A percentile compares a stretch with the other conserved stretches of the same genome.
Conservation (phyloP, 2,888 invertebrate genomes). For the Pogonocherus hispidulus region DNA sequence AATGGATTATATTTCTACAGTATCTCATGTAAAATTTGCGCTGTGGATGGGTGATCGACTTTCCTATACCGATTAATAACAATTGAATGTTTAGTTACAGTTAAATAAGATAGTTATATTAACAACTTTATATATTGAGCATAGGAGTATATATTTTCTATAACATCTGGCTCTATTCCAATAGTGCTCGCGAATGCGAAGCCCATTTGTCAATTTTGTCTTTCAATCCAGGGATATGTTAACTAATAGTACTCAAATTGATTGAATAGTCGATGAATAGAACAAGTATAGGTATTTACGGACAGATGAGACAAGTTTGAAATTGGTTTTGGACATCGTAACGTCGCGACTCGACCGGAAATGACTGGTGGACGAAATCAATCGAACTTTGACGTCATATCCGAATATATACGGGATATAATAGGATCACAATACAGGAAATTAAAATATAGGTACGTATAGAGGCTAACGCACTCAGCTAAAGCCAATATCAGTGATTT, state of each 20-base stretch:
- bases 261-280: constrained; percentile 42
- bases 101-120: no score
- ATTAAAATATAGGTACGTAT: constrained; percentile 67
- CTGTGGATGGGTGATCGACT: no score
- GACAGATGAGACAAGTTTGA: constrained; percentile 56
- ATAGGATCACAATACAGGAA: constrained; percentile 67
- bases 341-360: constrained; percentile 61
- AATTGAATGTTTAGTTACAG: no score
- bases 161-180: no score
- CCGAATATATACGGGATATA: constrained; percentile 61
- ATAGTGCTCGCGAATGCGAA: no score
- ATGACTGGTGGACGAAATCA: constrained; percentile 65
- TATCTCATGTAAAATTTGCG: no score
- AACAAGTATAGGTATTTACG: constrained; percentile 48
- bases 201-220: no score
- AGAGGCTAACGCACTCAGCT: constrained; percentile 46
- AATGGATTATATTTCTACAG: no score
- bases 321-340: constrained; percentile 59
- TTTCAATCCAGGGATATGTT: no score
- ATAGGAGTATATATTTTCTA: no score
- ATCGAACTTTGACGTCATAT: constrained; percentile 63
- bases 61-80: no score
- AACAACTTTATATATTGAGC: no score
- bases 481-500: constrained; percentile 46
- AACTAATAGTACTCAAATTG: constrained; percentile 18